A percentile compares a stretch with the other conserved stretches of the same genome.
Evolutionary conservation across 2,888 invertebrate species (phyloP).

Genomic region (Achlya flavicornis): DNA sequence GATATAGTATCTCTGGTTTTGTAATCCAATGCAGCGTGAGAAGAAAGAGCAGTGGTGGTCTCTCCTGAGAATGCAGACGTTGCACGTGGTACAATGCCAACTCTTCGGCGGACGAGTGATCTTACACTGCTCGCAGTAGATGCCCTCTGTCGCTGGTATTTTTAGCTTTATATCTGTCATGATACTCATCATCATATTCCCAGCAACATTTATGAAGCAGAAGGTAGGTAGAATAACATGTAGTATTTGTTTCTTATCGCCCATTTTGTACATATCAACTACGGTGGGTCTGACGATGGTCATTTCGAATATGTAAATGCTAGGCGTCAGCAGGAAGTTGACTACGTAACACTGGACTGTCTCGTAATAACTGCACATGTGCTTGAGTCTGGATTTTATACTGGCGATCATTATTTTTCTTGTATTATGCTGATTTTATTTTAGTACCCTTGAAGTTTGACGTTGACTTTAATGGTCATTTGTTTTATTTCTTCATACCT

Average conservation of each 20-base stretch:
- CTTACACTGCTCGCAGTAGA: conserved; percentile 90
- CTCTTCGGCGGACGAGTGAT: conserved; percentile 87
- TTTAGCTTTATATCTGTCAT: conserved; percentile 50
- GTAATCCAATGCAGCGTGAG: conserved; percentile 91
- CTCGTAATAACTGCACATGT: conserved; percentile 26
- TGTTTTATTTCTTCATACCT: not conserved
- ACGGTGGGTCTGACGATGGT: conserved; percentile 51
- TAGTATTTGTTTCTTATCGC: conserved; percentile 38
- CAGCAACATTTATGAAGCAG: conserved; percentile 59
- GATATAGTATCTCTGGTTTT: conserved; percentile 92
- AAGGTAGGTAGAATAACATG: conserved; percentile 50
- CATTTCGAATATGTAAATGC: conserved; percentile 58
- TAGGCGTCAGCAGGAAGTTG: conserved; percentile 52
- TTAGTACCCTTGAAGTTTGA: not conserved
- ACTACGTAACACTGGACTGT: conserved; percentile 42
- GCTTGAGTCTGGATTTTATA: not conserved
- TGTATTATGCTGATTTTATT: not conserved
- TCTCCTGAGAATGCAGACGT: conserved; percentile 90
- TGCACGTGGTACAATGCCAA: conserved; percentile 93
- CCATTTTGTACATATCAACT: conserved; percentile 39
- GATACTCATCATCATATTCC: conserved; percentile 61
- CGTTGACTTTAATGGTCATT: not conserved
- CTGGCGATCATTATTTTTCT: conserved; percentile 3
- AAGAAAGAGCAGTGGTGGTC: conserved; percentile 94
- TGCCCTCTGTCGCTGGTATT: conserved; percentile 30